A percentile compares a stretch with the other conserved stretches of the same genome.
Conservation (phyloP, 2,888 invertebrate species). For the Tupiocoris notatus region DNA sequence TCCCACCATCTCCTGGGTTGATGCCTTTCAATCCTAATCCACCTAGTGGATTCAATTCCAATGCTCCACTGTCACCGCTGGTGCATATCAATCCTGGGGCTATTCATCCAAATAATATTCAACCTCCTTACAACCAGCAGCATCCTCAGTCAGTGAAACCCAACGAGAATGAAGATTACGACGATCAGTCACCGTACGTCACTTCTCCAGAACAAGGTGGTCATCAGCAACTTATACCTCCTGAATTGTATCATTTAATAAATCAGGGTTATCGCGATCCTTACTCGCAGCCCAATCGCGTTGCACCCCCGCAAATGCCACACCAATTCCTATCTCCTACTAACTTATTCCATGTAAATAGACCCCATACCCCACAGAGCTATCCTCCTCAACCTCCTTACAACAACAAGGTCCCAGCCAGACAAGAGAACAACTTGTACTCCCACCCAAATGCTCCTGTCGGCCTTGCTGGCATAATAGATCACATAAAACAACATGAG, state of each 20-base stretch:
- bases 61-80: slow-evolving; percentile 1
- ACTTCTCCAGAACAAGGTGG: not conserved
- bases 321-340: slow-evolving; percentile 41
- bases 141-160: not conserved
- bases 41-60: slow-evolving; percentile 27
- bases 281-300: slow-evolving; percentile 10
- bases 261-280: slow-evolving; percentile 9
- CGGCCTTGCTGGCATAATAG: slow-evolving; percentile 45
- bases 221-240: slow-evolving; percentile 14
- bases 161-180: slow-evolving; percentile 6
- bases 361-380: not conserved
- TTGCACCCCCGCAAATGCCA: not conserved
- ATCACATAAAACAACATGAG: slow-evolving; percentile 45
- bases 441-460: slow-evolving; percentile 52
- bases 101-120: slow-evolving; percentile 15
- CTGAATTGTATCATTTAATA: slow-evolving; percentile 19
- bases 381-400: slow-evolving; percentile 27
- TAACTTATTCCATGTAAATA: slow-evolving; percentile 45
- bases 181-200: slow-evolving; percentile 15
- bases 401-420: slow-evolving; percentile 51
- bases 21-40: slow-evolving; percentile 1
- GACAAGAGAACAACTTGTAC: slow-evolving; percentile 50
- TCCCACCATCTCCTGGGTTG: slow-evolving; percentile 1
- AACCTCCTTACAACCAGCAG: slow-evolving; percentile 23
- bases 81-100: slow-evolving; percentile 2